Base-by-base conservation (phyloP, 2,888 invertebrate species). In the Timema podura region DNA sequence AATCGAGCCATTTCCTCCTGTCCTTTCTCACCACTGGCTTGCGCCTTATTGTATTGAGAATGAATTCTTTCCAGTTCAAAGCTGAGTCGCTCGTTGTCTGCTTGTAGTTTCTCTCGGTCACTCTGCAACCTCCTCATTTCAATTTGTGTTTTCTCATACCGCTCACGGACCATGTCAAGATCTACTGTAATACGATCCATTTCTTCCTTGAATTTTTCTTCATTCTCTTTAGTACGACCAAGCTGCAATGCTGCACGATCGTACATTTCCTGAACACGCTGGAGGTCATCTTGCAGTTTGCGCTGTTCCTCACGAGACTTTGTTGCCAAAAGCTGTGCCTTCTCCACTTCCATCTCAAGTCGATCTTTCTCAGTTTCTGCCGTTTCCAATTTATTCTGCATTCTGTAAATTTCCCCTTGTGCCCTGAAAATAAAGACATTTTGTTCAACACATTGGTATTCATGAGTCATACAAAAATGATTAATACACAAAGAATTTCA, bases 161-260 rank as follows among this genome's bases (percentile, higher is more conserved):
- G 87, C 76, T 96, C 95, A 65, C 94, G 87, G 73, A 93, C 88
- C 87, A 95, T 91, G 80, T 95, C 94, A 46, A 93, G 85, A 77
- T 95, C 95, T 68, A 92, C 88, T 75, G 88, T 83, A 75, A 91
- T 79, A 75, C 91, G 85, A 76, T 92, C 92, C 78, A 92, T 84
- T 76, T 92, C 92, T 78, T 92, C 92, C 77, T 95, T 93, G 47
- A 92, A 90, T 79, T 95, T 95, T 76, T 96, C 95, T 83, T 96
- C 96, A 76, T 90, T 87, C 81, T 96, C 96, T 81, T 95, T 95
- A 68, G 92, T 90, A 75, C 95, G 87, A 70, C 89, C 89, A 46
- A 95, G 83, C 80, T 96, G 95, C 76, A 95, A 84, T 11, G 92
- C 90, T 15, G 93, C 91, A 74, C 95, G 86, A 77, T 95, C 95